These are phyloP conservation scores for Ashinkailepas kermadecensis DNA, from an alignment of 2,888 invertebrate genomes.

Conservation along the genomic window DNA sequence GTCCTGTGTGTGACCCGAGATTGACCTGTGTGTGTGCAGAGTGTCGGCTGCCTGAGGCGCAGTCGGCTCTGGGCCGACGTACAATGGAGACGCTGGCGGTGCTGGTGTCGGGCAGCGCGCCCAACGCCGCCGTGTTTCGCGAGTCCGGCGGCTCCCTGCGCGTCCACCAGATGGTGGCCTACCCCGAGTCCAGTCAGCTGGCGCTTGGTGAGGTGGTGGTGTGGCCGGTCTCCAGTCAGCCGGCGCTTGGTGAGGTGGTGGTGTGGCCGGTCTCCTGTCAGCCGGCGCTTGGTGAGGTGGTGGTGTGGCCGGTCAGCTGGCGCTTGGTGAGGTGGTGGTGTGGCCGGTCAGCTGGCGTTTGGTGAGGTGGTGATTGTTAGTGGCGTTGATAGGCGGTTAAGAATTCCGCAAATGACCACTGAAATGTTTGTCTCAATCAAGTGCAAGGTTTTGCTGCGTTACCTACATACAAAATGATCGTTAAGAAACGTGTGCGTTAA, in stretches of 20 bases:
- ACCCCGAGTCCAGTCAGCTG: constrained; percentile 69
- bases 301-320: constrained; percentile 67
- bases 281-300: constrained; percentile 68
- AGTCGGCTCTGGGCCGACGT: constrained; percentile 59
- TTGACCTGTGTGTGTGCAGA: too few species aligned
- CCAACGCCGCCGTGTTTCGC: constrained; percentile 85
- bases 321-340: too few species aligned
- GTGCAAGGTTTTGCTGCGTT: too few species aligned
- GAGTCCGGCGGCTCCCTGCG: constrained; percentile 91
- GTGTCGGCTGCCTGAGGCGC: constrained; percentile 55
- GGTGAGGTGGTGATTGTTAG: constrained; percentile 46
- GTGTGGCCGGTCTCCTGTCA: constrained; percentile 72
- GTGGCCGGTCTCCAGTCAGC: constrained; percentile 69
- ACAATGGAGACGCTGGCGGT: constrained; percentile 82
- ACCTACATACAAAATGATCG: too few species aligned
- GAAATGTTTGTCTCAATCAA: too few species aligned
- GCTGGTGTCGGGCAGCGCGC: constrained; percentile 70
- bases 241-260: constrained; percentile 69
- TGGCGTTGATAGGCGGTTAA: background rate
- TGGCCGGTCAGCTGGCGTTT: constrained; percentile 71
- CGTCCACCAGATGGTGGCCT: constrained; percentile 78
- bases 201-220: constrained; percentile 72
- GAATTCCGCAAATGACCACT: too few species aligned
- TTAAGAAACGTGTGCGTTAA: too few species aligned
- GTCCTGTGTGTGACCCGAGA: too few species aligned